Conservation (phyloP, 2,113 vertebrate genomes). For the Echinops telfairi region DNA sequence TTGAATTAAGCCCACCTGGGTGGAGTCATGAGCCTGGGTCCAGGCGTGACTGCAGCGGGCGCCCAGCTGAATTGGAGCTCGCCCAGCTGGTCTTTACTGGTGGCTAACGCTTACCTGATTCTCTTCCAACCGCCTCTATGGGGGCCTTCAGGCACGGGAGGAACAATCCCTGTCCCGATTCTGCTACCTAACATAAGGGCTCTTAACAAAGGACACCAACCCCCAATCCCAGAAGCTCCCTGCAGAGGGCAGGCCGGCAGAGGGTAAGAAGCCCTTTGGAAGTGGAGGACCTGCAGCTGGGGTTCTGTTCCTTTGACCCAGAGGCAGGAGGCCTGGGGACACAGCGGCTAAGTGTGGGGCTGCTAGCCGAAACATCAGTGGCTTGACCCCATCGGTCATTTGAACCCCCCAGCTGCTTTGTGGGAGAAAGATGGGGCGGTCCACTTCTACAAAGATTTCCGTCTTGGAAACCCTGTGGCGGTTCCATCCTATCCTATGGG, state of each 20-base stretch:
- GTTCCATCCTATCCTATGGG: neutral
- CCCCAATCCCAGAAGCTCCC: neutral
- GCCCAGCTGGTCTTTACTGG: too few relatives aligned
- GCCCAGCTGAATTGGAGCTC: too few relatives aligned
- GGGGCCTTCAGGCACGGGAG: too few relatives aligned
- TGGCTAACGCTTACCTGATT: too few relatives aligned
- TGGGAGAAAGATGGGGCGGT: neutral
- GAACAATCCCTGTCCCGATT: too few relatives aligned
- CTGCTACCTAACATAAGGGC: neutral
- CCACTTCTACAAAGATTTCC: neutral
- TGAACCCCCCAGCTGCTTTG: too few relatives aligned
- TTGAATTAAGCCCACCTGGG: too few relatives aligned
- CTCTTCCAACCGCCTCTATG: too few relatives aligned
- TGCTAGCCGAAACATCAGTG: neutral
- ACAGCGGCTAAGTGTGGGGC: neutral
- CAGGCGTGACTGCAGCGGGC: too few relatives aligned
- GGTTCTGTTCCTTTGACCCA: constrained; percentile 13
- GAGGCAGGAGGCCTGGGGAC: neutral
- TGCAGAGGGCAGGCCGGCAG: neutral
- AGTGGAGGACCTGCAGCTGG: neutral
- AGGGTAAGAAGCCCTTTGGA: neutral
- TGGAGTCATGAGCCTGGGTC: too few relatives aligned
- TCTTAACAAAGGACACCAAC: neutral
- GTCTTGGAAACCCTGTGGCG: neutral
- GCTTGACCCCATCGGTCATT: neutral